Conservation (phyloP, 2,797 vertebrate genomes). For the Smutsia gigantea region DNA sequence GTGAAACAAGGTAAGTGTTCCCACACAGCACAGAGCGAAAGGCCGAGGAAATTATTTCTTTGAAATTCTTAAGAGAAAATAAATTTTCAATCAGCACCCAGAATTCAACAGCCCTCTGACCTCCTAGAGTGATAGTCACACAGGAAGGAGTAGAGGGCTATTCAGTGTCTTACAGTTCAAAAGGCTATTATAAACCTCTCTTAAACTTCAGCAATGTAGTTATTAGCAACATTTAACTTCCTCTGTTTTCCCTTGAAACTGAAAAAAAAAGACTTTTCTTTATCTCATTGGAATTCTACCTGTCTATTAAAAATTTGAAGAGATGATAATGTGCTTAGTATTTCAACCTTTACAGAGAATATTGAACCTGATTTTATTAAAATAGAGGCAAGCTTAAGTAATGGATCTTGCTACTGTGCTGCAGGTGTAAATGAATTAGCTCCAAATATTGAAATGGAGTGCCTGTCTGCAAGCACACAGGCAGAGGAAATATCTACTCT, state of each 20-base stretch:
- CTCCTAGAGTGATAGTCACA: background rate
- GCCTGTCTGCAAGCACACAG: constrained; percentile 22
- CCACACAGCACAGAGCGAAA: constrained; percentile 58
- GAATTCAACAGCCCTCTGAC: constrained; percentile 2
- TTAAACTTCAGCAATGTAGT: constrained; percentile 24
- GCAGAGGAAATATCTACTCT: background rate
- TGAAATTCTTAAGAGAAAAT: constrained; percentile 55
- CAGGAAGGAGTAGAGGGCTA: background rate
- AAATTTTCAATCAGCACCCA: constrained; percentile 5
- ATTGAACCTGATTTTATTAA: constrained; percentile 64
- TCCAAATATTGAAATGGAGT: constrained; percentile 50
- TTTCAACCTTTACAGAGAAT: constrained; percentile 58
- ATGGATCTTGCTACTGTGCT: constrained; percentile 41
- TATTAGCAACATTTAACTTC: constrained; percentile 63
- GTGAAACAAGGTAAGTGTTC: background rate
- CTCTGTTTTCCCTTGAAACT: constrained; percentile 47
- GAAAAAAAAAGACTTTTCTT: constrained; percentile 64
- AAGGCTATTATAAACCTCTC: background rate
- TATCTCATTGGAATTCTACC: constrained; percentile 60
- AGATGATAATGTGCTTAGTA: constrained; percentile 64
- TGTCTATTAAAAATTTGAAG: constrained; percentile 63
- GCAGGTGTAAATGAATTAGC: constrained; percentile 30
- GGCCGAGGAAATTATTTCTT: background rate
- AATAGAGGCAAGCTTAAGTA: constrained; percentile 51
- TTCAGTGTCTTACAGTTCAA: background rate